Evolutionary conservation across 2,888 invertebrate species (phyloP), one percentile per base, ranked within the genome.

Genomic region (Orchestes rusci): DNA sequence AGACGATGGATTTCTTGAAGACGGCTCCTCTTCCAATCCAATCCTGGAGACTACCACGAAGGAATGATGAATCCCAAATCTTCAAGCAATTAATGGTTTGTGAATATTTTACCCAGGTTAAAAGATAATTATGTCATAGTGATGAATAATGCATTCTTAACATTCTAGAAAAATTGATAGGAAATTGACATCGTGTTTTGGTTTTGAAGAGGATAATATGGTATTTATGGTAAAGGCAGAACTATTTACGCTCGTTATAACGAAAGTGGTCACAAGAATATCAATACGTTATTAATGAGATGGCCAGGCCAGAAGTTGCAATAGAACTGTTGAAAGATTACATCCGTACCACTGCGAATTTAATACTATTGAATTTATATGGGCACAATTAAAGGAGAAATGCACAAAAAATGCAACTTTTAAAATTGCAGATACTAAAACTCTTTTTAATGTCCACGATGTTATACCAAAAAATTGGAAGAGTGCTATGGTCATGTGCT

Each of bases 281-380:
- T 50, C 49, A 48, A 31, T 60, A 59, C 50, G 43, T 52, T n/a
- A 46, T 59, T 3, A 59, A 63, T 43, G 53, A 61, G 39, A 55
- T 60, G n/a, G n/a, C n/a, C n/a, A n/a, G 43, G 53, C n/a, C 59
- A 23, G 49, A 40, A 41, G 50, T 3, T 3, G 7, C 3, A 33
- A 33, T 16, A 33, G 7, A 15, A 33, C 16, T n/a, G n/a, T 33
- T 31, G 5, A 16, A 10, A 5, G 33, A 10, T 15, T 30, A 12
- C 30, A 4, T 4, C 30, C 30, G 4, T 33, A 3, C 4, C 33
- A 13, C 16, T 16, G 16, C 33, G 15, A 33, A 5, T 15, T 16
- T 33, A 30, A 30, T 30, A 4, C n/a, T 15, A 10, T 30, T 33
- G 15, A 33, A 33, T n/a, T n/a, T n/a, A n/a, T n/a, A n/a, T n/a